Base-by-base conservation (phyloP, 1,140 invertebrate genomes). In the Octopus sinensis region DNA sequence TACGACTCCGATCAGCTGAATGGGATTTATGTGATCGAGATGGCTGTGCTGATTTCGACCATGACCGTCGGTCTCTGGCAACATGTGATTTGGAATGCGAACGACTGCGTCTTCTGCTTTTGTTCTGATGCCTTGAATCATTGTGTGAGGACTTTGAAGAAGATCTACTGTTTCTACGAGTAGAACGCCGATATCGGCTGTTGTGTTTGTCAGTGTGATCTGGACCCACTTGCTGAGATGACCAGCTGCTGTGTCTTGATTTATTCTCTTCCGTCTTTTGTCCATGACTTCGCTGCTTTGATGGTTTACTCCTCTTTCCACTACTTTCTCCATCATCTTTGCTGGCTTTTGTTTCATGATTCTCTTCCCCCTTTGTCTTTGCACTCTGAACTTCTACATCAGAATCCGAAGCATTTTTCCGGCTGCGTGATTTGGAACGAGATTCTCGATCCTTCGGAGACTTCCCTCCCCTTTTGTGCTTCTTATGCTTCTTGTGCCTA, bases 401-500 rank as follows among this genome's bases (percentile, higher is more conserved):
- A 73, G 68, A 73, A 73, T 73, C 68, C 17, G 68, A 73, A 73
- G 17, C 17, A 23, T 7, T 78, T 53, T 53, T 79, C 80, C 56
- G 71, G 75, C 79, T 54, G 78, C 52, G 62, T 78, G 54, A 77
- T 82, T 62, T 82, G 76, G 75, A 30, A n/a, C 13, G 53, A 6
- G 73, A 53, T n/a, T 83, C 76, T 62, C 68, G 68, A 12, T 81
- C 78, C 54, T 82, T 82, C n/a, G 82, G 79, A 43, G 81, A 83
- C 68, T 82, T 84, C 54, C 71, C 76, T 68, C 77, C 75, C 30
- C 82, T 84, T 30, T 82, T 81, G 53, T 83, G 79, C 23, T 84
- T 84, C 76, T 84, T 84, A 30, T 84, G 84, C 62, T 84, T 83
- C 56, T 84, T 83, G 62, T 83, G 82, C 51, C 84, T 84, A 43